phyloP scores from a whole-genome alignment of 2,888 invertebrate genomes.

The Philereme transversata region DNA sequence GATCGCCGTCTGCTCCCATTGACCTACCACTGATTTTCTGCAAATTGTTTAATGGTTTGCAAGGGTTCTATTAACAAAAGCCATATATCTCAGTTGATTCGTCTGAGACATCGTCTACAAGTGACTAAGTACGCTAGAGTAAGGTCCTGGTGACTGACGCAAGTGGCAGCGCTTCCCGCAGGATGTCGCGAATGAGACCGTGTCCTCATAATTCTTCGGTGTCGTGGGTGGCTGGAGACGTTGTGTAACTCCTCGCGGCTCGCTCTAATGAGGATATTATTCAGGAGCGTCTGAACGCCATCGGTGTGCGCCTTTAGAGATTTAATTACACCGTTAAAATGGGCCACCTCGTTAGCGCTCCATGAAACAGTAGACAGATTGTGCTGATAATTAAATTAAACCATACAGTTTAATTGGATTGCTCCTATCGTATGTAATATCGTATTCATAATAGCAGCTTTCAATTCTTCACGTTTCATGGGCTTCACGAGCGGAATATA shows the following conservation, averaged over 20 bases:
- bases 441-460: slow-evolving; percentile 10
- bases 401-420: slow-evolving; percentile 47
- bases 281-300: slow-evolving; percentile 61
- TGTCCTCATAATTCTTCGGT: slow-evolving; percentile 77
- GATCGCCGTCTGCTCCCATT: slow-evolving; percentile 4
- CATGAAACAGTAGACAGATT: slow-evolving; percentile 59
- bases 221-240: slow-evolving; percentile 72
- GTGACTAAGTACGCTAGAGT: slow-evolving; percentile 57
- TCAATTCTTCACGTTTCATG: slow-evolving; percentile 8
- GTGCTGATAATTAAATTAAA: slow-evolving; percentile 54
- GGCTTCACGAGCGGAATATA: slow-evolving; percentile 3
- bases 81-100: slow-evolving; percentile 64
- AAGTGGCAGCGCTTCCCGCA: slow-evolving; percentile 76
- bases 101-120: slow-evolving; percentile 73
- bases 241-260: slow-evolving; percentile 61
- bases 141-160: slow-evolving; percentile 74
- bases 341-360: slow-evolving; percentile 60
- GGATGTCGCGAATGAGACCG: slow-evolving; percentile 82
- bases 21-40: slow-evolving; percentile 31
- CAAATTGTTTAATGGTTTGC: slow-evolving; percentile 49
- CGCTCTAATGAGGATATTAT: slow-evolving; percentile 75
- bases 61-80: slow-evolving; percentile 42
- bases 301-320: slow-evolving; percentile 53
- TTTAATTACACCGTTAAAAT: slow-evolving; percentile 63
- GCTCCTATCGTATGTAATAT: slow-evolving; percentile 35